Conservation (phyloP, 2,797 vertebrate species). For the Cephalopachus bancanus region DNA sequence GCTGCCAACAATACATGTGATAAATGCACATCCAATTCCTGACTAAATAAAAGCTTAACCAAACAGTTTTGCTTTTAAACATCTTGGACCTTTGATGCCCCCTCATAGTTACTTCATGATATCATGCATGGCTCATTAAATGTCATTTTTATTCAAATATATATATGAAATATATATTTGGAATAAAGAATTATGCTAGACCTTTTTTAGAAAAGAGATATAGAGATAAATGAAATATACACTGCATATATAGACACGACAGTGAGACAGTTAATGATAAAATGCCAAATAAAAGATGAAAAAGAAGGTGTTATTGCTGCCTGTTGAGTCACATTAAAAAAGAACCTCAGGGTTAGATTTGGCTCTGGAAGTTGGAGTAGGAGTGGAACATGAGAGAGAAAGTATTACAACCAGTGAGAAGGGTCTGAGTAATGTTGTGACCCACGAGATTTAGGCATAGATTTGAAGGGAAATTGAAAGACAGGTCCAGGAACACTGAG, state of each 20-base stretch:
- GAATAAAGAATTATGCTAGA: background rate
- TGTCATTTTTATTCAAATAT: conserved; percentile 39
- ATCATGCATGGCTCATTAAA: background rate
- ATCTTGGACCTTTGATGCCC: background rate
- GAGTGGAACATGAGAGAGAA: background rate
- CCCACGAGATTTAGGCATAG: background rate
- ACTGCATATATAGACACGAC: background rate
- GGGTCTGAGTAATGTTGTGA: background rate
- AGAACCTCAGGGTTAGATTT: background rate
- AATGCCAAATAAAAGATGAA: background rate
- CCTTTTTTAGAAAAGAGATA: background rate
- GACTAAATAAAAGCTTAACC: background rate
- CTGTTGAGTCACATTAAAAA: background rate
- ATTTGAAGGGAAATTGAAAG: background rate
- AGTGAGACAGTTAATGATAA: background rate
- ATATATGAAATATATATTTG: background rate
- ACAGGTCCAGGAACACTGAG: background rate
- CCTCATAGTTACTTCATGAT: background rate
- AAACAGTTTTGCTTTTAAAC: background rate
- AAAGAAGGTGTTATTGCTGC: background rate
- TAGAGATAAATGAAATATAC: conserved; percentile 1
- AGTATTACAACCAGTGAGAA: background rate
- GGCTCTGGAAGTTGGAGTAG: background rate
- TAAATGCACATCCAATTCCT: background rate
- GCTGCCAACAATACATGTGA: background rate